Base-by-base conservation (phyloP, 2,113 vertebrate species). In the Pampusana beccarii region DNA sequence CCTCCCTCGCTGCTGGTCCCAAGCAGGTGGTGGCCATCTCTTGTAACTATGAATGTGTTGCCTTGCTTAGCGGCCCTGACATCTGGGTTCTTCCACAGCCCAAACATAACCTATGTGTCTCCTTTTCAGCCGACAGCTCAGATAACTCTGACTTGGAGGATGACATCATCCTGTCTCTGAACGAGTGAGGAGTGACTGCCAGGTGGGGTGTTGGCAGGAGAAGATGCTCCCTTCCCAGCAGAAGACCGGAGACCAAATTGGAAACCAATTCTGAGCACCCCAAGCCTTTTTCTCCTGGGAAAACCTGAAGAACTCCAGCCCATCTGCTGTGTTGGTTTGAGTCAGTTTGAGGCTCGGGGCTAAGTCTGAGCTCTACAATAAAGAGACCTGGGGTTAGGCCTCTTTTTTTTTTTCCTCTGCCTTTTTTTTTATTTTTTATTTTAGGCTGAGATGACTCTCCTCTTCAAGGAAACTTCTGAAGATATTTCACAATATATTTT, bases 121-220 rank as follows among this genome's bases (percentile, higher is more conserved):
- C 95, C 95, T 86, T 98, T 97, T 72, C 97, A 99, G 98, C 99
- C 28, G 99, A 99, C 98, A 99, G 98, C 98, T 99, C 99, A 0
- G 99, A 99, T 97, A 99, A 99, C 98, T 99, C 99, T 2, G 99
- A 99, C 98, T 97, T 99, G 96, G 99, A 99, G 98, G 99, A 99
- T 66, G 99, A 99, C 98, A 99, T 99, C 97, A 99, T 99, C 96
- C 98, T 99, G 90, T 99, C 99, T 89, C 97, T 98, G 96, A 98
- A 98, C 5, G 98, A 98, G 92, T 98, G 98, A 98, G 90, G 73
- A 83, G 72, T 6, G 26, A 31, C 84, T 72, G 83, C 64, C 14
- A 42, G 36, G 54, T 4, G 48, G 95, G 96, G 48, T 69, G 65
- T 83, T 92, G 95, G 92, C 97, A 88, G 74, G 60, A 94, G 88